Conservation (phyloP, 2,888 invertebrate genomes). For the Anaspis maculata region DNA sequence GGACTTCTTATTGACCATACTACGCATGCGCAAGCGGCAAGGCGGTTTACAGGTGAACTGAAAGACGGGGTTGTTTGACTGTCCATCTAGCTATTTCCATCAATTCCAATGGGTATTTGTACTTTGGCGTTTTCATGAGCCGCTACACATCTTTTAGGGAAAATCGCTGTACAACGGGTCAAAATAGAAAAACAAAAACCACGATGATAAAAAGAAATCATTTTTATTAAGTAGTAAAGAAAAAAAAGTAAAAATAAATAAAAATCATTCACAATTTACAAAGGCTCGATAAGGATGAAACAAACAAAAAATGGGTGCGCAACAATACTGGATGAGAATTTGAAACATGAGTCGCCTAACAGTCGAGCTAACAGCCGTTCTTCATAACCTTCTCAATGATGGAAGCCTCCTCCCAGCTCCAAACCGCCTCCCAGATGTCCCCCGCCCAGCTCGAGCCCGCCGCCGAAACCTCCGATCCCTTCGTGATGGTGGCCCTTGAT, state of each 20-base stretch:
- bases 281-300: slow-evolving; percentile 14
- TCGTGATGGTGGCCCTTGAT: slow-evolving; percentile 20
- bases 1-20: too few relatives aligned
- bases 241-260: slow-evolving; percentile 19
- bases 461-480: slow-evolving; percentile 18
- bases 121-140: too few relatives aligned
- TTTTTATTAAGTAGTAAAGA: slow-evolving; percentile 15
- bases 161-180: too few relatives aligned
- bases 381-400: slow-evolving; percentile 18
- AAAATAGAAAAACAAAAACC: too few relatives aligned
- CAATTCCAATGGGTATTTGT: too few relatives aligned
- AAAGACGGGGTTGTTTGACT: too few relatives aligned
- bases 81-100: too few relatives aligned
- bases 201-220: too few relatives aligned
- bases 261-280: slow-evolving; percentile 9
- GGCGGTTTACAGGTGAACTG: too few relatives aligned
- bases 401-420: slow-evolving; percentile 6
- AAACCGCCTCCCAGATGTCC: slow-evolving; percentile 1
- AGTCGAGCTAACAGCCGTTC: slow-evolving; percentile 19
- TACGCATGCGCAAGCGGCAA: too few relatives aligned
- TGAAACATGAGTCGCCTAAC: neutral
- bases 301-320: slow-evolving; percentile 17
- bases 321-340: slow-evolving; percentile 22
- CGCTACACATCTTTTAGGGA: too few relatives aligned
- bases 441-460: slow-evolving; percentile 14